phyloP scores from a whole-genome alignment of 2,797 vertebrate species.

The Anguilla anguilla region DNA sequence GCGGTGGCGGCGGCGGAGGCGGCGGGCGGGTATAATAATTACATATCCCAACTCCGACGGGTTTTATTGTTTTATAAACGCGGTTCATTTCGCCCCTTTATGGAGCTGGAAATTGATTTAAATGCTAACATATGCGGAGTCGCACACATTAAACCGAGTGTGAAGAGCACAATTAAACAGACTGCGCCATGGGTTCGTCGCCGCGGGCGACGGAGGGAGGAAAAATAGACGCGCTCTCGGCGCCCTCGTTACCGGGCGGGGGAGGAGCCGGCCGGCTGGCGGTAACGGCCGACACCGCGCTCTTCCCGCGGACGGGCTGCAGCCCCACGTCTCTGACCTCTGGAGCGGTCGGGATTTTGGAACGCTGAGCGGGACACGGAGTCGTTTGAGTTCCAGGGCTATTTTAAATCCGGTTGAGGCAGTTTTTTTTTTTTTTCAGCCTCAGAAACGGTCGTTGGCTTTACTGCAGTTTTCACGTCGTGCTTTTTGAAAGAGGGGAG shows the following conservation, averaged over 20 bases:
- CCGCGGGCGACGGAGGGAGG: not conserved
- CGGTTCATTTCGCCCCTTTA: not conserved
- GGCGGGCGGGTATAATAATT: not conserved
- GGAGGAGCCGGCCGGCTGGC: not conserved
- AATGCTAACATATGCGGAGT: not conserved
- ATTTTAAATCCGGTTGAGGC: not conserved
- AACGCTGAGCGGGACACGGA: not conserved
- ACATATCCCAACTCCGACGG: not conserved
- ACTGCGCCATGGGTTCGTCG: not conserved
- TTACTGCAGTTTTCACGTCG: not conserved
- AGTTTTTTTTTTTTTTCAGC: not conserved
- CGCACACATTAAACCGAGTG: not conserved
- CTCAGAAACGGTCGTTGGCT: not conserved
- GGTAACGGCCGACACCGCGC: not conserved
- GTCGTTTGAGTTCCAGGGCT: not conserved
- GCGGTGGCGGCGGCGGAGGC: not conserved
- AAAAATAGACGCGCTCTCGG: not conserved
- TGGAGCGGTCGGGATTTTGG: not conserved
- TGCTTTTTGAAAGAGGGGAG: not conserved
- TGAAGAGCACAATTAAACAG: not conserved
- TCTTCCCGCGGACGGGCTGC: not conserved
- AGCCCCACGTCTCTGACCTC: not conserved
- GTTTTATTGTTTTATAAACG: not conserved
- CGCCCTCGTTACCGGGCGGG: not conserved
- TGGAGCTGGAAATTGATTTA: no score